A percentile compares a stretch with the other conserved stretches of the same genome.
Evolutionary conservation across 1,140 invertebrate genomes (phyloP).

Genomic region (Listronotus bonariensis): DNA sequence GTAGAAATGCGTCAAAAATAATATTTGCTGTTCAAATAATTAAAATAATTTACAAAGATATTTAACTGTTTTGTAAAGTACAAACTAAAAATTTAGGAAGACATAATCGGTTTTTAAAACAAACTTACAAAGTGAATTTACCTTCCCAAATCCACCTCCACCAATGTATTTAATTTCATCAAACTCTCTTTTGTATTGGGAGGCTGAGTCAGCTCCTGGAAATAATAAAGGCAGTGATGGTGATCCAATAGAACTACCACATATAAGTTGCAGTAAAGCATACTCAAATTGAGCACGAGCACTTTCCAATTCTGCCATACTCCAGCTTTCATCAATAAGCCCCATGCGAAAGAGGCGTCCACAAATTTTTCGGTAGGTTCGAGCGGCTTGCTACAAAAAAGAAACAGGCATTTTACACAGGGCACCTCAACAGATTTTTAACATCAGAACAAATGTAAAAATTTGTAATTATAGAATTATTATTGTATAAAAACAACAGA

Average conservation of each 20-base stretch:
- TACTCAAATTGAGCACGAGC: slow-evolving; percentile 67
- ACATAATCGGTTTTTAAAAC: too few relatives aligned
- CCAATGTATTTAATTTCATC: slow-evolving; percentile 74
- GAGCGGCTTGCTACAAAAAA: slow-evolving; percentile 6
- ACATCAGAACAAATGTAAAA: too few relatives aligned
- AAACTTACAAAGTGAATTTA: slow-evolving; percentile 40
- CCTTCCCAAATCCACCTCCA: slow-evolving; percentile 75
- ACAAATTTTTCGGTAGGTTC: slow-evolving; percentile 65
- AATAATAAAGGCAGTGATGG: slow-evolving; percentile 56
- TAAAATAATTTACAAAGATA: too few relatives aligned
- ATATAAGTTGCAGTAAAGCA: slow-evolving; percentile 65
- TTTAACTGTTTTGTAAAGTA: too few relatives aligned
- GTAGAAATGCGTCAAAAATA: too few relatives aligned
- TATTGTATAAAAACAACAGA: too few relatives aligned
- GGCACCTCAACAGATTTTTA: too few relatives aligned
- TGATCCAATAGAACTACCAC: slow-evolving; percentile 61
- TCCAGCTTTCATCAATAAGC: slow-evolving; percentile 69
- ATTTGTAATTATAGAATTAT: too few relatives aligned
- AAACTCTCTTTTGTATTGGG: slow-evolving; percentile 76
- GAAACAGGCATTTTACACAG: not conserved
- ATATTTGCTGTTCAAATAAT: too few relatives aligned
- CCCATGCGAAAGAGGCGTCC: slow-evolving; percentile 67
- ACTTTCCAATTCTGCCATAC: slow-evolving; percentile 67
- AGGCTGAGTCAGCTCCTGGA: slow-evolving; percentile 57
- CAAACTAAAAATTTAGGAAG: too few relatives aligned